Evolutionary conservation across 1,140 invertebrate species (phyloP).

Genomic region (Ceratina calcarata): DNA sequence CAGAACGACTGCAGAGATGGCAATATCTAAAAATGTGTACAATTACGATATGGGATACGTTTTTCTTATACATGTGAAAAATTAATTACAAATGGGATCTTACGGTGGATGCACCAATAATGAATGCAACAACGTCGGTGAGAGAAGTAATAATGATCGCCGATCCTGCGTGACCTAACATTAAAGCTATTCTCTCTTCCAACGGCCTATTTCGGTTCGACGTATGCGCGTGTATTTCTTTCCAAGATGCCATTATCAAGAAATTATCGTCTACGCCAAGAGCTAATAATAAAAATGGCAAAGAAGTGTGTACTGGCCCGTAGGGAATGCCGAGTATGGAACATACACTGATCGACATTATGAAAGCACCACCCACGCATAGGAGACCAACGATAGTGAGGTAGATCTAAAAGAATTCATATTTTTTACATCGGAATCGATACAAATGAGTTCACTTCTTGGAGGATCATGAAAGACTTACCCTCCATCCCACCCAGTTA

Average conservation of each 20-base stretch:
- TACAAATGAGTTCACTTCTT: not conserved
- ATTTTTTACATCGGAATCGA: no score
- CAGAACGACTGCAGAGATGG: conserved; percentile 89
- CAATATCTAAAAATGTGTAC: conserved; percentile 82
- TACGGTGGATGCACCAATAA: conserved; percentile 86
- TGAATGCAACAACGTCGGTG: conserved; percentile 90
- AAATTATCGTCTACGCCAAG: conserved; percentile 91
- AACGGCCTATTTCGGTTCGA: conserved; percentile 81
- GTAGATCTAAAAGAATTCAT: conserved; percentile 66
- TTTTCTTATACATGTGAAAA: no score
- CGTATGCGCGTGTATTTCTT: conserved; percentile 79
- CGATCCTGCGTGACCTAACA: conserved; percentile 89
- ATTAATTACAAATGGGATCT: conserved; percentile 41
- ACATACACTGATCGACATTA: conserved; percentile 87
- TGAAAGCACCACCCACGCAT: conserved; percentile 88
- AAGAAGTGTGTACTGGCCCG: conserved; percentile 89
- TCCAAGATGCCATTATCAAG: conserved; percentile 89
- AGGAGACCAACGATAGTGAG: conserved; percentile 83
- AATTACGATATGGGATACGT: not conserved
- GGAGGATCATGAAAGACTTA: conserved; percentile 70
- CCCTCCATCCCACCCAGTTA: conserved; percentile 87
- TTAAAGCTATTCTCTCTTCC: conserved; percentile 83
- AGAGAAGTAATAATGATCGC: conserved; percentile 92
- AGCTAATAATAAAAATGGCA: conserved; percentile 91
- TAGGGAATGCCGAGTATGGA: conserved; percentile 87